Base-by-base conservation (phyloP, 2,113 vertebrate species). In the Tetraodon nigroviridis region DNA sequence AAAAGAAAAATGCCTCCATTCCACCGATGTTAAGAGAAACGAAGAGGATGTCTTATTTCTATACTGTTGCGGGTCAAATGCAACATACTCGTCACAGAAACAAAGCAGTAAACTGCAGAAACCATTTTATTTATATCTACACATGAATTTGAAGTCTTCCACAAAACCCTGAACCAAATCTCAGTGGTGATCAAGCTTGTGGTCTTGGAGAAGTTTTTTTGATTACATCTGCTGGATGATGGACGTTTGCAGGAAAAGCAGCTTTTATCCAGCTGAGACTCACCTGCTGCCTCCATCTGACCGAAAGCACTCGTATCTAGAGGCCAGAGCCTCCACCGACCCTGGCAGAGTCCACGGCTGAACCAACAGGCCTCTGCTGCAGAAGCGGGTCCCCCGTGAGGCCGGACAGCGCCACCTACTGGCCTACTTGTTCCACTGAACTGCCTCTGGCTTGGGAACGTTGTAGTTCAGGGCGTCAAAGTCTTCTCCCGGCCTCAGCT, bases 401-500 rank as follows among this genome's bases (percentile, higher is more conserved):
- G 21, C 17, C n/a, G n/a, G n/a, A n/a, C 59, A 49, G 44, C 20
- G 29, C 62, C 84, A 32, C 54, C 76, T 14, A 15, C 75, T 82
- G 82, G 79, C 3, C 70, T 71, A 86, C 20, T 82, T 84, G 47
- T 68, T 42, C 82, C 81, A 87, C 81, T 89, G 89, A 1, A 82
- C 81, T 2, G 85, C 64, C 27, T 73, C 78, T 27, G 75, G 74
- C 44, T 86, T 89, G n/a, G 83, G 41, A 58, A 82, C 60, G 50
- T 88, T 74, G 60, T 85, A 80, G 57, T 78, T 86, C 13, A 52
- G 51, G 40, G 84, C 69, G 15, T 92, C 89, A 17, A 83, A 89
- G 37, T 94, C 93, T 41, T 93, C 77, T 0, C 83, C 82, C 0
- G 93, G 89, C 18, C 89, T 80, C 61, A 91, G 77, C 16, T 81